A percentile compares a stretch with the other conserved stretches of the same genome.
These are phyloP conservation scores for Dinothrombium tinctorium DNA, from an alignment of 1,140 invertebrate species.

Conservation along the genomic window DNA sequence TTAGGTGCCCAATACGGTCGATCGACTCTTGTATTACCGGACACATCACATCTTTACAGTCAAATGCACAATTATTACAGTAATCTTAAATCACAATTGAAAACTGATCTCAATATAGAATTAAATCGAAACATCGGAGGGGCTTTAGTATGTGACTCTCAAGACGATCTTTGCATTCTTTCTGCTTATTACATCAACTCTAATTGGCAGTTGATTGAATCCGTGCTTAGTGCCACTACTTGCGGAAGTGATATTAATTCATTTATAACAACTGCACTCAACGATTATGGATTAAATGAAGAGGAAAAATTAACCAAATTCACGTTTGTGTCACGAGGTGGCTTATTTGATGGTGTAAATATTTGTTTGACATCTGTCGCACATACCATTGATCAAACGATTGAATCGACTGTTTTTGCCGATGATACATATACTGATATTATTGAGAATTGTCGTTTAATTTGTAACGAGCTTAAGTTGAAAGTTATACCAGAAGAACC, in stretches of 20 bases:
- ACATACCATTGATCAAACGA: conserved; percentile 8
- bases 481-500: neutral
- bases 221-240: conserved; percentile 4
- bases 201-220: conserved; percentile 8
- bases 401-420: conserved; percentile 5
- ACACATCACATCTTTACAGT: conserved; percentile 1
- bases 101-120: neutral
- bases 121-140: conserved; percentile 6
- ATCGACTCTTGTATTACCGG: conserved; percentile 3
- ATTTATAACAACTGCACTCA: conserved; percentile 8
- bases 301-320: conserved; percentile 8
- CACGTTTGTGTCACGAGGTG: conserved; percentile 10
- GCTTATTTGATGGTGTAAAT: conserved; percentile 10
- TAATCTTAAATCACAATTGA: neutral
- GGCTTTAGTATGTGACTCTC: conserved; percentile 9
- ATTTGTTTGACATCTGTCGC: conserved; percentile 10
- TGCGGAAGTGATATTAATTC: conserved; percentile 4
- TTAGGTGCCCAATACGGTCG: neutral
- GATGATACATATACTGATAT: neutral
- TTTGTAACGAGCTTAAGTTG: neutral
- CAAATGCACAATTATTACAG: conserved; percentile 1
- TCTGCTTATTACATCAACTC: conserved; percentile 8
- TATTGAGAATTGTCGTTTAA: conserved; percentile 5
- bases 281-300: conserved; percentile 7
- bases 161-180: conserved; percentile 8